Base-by-base conservation (phyloP, 2,113 vertebrate species). In the Sinosuthora webbiana region DNA sequence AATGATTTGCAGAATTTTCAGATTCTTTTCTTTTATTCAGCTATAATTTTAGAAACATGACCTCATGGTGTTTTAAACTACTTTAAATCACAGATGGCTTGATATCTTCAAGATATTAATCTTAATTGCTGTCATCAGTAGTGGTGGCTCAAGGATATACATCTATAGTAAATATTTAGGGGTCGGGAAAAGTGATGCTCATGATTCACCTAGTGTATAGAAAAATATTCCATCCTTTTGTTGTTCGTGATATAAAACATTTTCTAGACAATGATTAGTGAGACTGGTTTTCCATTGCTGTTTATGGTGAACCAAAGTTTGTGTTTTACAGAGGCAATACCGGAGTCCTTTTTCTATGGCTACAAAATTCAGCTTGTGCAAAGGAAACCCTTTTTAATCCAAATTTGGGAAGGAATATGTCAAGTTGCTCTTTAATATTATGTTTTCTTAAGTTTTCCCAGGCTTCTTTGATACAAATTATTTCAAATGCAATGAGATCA, bases 91-190 rank as follows among this genome's bases (percentile, higher is more conserved):
- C 20, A 47, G 12, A n/a, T 3, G 13, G 7, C 12, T 62, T 71
- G 23, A 4, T 77, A 71, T 27, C 52, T 57, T 49, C 23, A 59
- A 59, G 57, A 37, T 25, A 37, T 25, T 17, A 25, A 60, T 22
- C 44, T 59, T 59, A 42, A 42, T 21, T 31, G 25, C 21, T 59
- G 52, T 59, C 21, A 35, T 35, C 31, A 50, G 9, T 59, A 57
- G 62, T 15, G 31, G 13, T 50, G 31, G 11, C 16, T 67, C 31
- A 76, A 49, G 25, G 39, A 25, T 17, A 25, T 21, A 75, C 49
- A 5, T 11, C 16, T 35, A 11, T 3, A 76, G 16, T 50, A 35
- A 76, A 4, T 2, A 22, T 5, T 1, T 6, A 3, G 9, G 30
- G 41, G 7, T 10, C 37, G 7, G 4, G 7, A 13, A 13, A 56